Base-by-base conservation (phyloP, 2,888 invertebrate species). In the Melanostoma mellinum region DNA sequence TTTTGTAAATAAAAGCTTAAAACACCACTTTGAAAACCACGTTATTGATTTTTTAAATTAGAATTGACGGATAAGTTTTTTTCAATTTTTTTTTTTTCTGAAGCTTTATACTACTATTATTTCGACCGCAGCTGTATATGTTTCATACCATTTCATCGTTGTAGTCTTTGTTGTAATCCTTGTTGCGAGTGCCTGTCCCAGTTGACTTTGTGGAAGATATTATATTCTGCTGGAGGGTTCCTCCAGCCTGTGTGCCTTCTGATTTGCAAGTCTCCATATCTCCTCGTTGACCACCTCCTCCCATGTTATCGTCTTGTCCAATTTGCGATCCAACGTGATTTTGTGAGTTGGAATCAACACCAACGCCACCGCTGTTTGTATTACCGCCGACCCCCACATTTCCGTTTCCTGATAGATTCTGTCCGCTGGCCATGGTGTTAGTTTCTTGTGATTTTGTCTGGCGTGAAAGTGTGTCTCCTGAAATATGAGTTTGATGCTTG, bases 231-330 rank as follows among this genome's bases (percentile, higher is more conserved):
- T 93, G 93, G 67, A 96, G 91, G 0, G 96, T 94, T 2, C 96
- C 96, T 9, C 96, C 96, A 0, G 96, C 96, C 90, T 97, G 96
- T 1, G 96, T 96, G 0, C 96, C 96, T 90, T 97, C 96, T 0
- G 96, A 96, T 89, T 94, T 94, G 5, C 93, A 92, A 72, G 93
- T 92, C 89, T 94, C 94, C 92, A 94, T 88, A 92, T 92, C 87
- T 93, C 94, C 88, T n/a, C 81, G 85, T 80, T 88, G 89, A 92
- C 87, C 92, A 85, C 88, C 92, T 91, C 88, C 92, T 91, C 88
- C 92, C 92, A 84, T 91, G 35, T 87, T 87, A 89, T 90, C 86
- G 90, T 90, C 91, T 90, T 92, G 87, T 10, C 91, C 91, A 87
- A 91, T 91, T 87, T 91, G 94, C 30, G 94, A 94, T 75, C 94